phyloP scores from a whole-genome alignment of 2,888 invertebrate genomes.

The Parnassius apollo region DNA sequence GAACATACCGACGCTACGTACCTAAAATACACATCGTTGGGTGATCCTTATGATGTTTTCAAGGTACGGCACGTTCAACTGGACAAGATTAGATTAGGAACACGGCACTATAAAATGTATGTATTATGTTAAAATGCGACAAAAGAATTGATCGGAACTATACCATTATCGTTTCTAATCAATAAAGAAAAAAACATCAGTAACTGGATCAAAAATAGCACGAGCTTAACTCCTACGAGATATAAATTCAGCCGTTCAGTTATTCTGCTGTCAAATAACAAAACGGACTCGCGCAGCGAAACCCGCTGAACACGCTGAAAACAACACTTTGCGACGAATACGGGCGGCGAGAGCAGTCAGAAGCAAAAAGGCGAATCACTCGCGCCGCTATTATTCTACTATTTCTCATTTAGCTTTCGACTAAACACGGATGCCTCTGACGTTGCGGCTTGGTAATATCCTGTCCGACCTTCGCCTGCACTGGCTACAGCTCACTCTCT shows the following conservation, averaged over 20 bases:
- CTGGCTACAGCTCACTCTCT: slow-evolving; percentile 36
- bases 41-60: no score
- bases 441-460: slow-evolving; percentile 74
- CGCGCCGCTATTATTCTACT: slow-evolving; percentile 46
- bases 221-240: not conserved
- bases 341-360: slow-evolving; percentile 11
- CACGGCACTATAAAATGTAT: no score
- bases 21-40: no score
- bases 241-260: slow-evolving; percentile 4
- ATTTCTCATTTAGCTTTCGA: slow-evolving; percentile 70
- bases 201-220: no score
- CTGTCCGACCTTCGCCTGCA: slow-evolving; percentile 66
- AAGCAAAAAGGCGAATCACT: slow-evolving; percentile 27
- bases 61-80: no score
- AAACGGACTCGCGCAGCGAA: slow-evolving; percentile 8
- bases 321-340: slow-evolving; percentile 16
- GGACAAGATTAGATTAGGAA: no score
- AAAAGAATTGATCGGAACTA: no score
- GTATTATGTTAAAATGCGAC: no score
- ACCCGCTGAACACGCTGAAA: slow-evolving; percentile 17
- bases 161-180: no score
- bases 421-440: slow-evolving; percentile 66
- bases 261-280: slow-evolving; percentile 1
- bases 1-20: no score
- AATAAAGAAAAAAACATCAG: no score